Evolutionary conservation across 2,113 vertebrate genomes (phyloP).

Genomic region (Sorex fumeus): DNA sequence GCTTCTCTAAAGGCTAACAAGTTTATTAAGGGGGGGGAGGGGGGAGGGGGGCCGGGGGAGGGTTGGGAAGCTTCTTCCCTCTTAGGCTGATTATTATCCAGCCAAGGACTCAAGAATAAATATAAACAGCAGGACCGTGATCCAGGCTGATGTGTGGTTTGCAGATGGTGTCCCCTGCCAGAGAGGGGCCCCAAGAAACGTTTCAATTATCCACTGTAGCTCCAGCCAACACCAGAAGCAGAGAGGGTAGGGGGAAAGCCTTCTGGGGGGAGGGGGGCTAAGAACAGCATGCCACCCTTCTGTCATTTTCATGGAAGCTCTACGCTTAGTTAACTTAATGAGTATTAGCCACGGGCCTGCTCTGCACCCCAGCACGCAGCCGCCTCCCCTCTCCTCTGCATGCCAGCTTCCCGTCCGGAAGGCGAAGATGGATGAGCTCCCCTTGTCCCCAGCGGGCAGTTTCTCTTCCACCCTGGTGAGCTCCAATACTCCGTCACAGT

Average conservation of each 20-base stretch:
- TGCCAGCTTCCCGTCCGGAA: neutral
- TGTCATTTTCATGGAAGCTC: neutral
- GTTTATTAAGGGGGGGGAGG: accelerated
- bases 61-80: neutral
- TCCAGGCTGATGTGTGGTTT: neutral
- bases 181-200: neutral
- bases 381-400: neutral
- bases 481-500: neutral
- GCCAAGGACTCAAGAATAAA: conserved; percentile 64
- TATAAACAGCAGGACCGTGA: neutral
- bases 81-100: neutral
- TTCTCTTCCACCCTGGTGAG: neutral
- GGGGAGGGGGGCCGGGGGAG: no score
- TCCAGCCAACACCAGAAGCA: neutral
- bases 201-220: conserved; percentile 9
- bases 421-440: neutral
- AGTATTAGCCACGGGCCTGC: accelerated
- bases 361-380: neutral
- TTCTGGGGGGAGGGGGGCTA: neutral
- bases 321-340: neutral
- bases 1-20: neutral
- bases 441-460: neutral
- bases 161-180: neutral
- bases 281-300: neutral
- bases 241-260: no score